Base-by-base conservation (phyloP, 37 sponge, comb jelly and placozoan genomes). In the Amphimedon queenslandica region DNA sequence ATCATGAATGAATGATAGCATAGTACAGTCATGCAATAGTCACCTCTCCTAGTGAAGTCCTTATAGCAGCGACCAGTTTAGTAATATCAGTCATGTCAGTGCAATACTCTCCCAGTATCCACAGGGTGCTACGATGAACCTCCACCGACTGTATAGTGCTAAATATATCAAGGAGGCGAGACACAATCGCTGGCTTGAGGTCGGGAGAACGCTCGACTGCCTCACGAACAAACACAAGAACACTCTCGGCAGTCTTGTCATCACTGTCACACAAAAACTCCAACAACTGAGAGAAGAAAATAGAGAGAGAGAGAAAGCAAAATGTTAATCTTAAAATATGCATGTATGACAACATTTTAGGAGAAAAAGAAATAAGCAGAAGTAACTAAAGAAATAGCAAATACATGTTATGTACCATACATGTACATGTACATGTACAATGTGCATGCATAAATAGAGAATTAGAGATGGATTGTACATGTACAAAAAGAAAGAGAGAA, bases 31-130 rank as follows among this genome's bases (percentile, higher is more conserved):
- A n/a, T n/a, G n/a, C 37, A 8, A 8, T 65, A 31, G 85, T 24
- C 27, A 93, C 91, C 83, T 95, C 96, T 79, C 99, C 99, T 3
- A 98, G 43, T 5, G 89, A 56, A 16, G 83, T 77, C 53, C 82
- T 66, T 11, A 98, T 77, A 47, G 80, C 96, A 35, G 84, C 70
- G 32, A 99, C 57, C 63, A 99, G 88, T 25, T 75, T 56, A 18
- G 87, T 63, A 21, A 94, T 95, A 64, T 99, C 96, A 40, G 82
- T 85, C 40, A 91, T 82, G 68, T 81, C 57, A n/a, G 76, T 83
- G 41, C 93, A 96, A 78, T 95, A 95, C 78, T 99, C 96, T 32
- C 99, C 99, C 71, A 99, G 80, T 4, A 99, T 93, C 99, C 99
- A 99, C 72, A 99, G 72, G 8, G 83, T 77, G 53, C 85, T 86